phyloP scores from a whole-genome alignment of 2,888 invertebrate genomes.

The Tenthredo amoena region DNA sequence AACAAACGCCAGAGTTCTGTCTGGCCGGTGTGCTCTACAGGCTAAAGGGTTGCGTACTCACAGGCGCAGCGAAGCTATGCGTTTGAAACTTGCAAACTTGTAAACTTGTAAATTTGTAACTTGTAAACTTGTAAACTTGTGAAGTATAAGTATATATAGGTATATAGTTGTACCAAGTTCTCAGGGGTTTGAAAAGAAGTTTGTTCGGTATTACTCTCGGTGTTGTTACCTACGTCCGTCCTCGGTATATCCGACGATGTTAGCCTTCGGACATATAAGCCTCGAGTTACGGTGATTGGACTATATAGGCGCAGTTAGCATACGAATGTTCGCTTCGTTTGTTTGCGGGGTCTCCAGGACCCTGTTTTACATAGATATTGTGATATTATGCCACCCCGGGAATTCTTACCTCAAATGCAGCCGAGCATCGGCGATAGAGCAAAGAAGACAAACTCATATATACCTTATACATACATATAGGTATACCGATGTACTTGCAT shows the following conservation, averaged over 20 bases:
- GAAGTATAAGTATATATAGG: not conserved
- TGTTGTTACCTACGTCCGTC: constrained; percentile 7
- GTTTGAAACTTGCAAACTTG: constrained; percentile 4
- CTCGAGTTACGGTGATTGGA: constrained; percentile 50
- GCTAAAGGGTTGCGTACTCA: not conserved
- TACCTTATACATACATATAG: not conserved
- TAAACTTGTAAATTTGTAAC: not conserved
- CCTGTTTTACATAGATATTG: constrained; percentile 75
- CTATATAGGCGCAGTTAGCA: constrained; percentile 65
- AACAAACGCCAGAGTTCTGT: constrained; percentile 32
- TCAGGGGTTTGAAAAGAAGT: constrained; percentile 27
- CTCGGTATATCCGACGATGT: not conserved
- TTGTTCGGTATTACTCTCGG: constrained; percentile 15
- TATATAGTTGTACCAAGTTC: not conserved
- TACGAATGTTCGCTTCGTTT: constrained; percentile 69
- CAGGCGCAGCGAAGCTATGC: not conserved
- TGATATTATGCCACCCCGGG: constrained; percentile 70
- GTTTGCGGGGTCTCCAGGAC: constrained; percentile 65
- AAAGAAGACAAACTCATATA: constrained; percentile 40
- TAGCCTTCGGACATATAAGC: constrained; percentile 36
- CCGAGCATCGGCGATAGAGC: constrained; percentile 47
- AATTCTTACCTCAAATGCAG: constrained; percentile 55
- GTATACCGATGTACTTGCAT: not conserved
- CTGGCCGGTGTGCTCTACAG: not conserved
- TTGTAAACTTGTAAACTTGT: constrained; percentile 31